Conservation (phyloP, 2,797 vertebrate genomes). For the Iguana delicatissima region DNA sequence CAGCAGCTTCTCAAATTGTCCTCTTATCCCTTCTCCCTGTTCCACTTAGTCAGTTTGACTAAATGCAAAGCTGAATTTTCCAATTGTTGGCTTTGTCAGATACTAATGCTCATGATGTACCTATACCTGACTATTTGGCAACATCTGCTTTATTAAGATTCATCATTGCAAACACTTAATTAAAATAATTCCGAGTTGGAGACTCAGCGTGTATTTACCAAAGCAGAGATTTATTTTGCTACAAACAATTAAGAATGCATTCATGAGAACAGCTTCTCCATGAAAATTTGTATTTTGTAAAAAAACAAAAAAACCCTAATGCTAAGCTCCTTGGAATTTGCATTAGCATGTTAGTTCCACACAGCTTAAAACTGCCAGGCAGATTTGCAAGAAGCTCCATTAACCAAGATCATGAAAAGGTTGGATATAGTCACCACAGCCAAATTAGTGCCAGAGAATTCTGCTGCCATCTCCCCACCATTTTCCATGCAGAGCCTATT, state of each 20-base stretch:
- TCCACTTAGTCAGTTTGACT: conserved; percentile 59
- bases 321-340: conserved; percentile 62
- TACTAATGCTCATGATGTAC: conserved; percentile 60
- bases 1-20: conserved; percentile 57
- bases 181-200: conserved; percentile 68
- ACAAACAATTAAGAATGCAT: conserved; percentile 71
- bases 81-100: conserved; percentile 57
- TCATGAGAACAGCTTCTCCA: conserved; percentile 59
- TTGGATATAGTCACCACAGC: neutral
- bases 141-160: conserved; percentile 73
- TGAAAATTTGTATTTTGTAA: conserved; percentile 58
- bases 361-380: conserved; percentile 51
- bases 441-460: neutral
- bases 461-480: neutral
- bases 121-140: conserved; percentile 71
- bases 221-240: conserved; percentile 76
- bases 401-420: neutral
- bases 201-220: conserved; percentile 63
- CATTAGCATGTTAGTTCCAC: conserved; percentile 61
- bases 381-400: neutral
- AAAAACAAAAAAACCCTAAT: conserved; percentile 39
- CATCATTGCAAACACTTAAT: conserved; percentile 74
- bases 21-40: conserved; percentile 58
- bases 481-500: neutral
- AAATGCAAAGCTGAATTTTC: conserved; percentile 36